Conservation (phyloP, 2,888 invertebrate species). For the Elmis aenea region DNA sequence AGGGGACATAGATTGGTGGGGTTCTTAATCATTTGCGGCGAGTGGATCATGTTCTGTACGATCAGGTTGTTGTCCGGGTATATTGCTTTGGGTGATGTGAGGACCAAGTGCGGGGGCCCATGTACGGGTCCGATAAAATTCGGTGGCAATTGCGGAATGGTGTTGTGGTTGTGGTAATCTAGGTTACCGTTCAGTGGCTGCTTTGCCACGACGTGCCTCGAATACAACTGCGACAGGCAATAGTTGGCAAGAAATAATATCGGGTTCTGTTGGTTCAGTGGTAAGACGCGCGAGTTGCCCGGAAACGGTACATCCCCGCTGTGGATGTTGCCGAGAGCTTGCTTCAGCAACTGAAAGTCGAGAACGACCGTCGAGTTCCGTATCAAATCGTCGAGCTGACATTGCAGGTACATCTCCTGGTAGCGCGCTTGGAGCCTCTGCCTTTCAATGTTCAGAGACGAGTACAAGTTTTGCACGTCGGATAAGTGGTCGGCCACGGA, state of each 20-base stretch:
- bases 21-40: constrained; percentile 53
- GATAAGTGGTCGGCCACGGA: constrained; percentile 55
- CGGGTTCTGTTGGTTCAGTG: constrained; percentile 58
- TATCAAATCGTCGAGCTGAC: constrained; percentile 66
- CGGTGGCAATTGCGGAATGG: constrained; percentile 36
- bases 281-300: constrained; percentile 38
- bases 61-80: constrained; percentile 44
- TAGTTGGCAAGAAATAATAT: constrained; percentile 70
- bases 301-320: constrained; percentile 51
- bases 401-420: constrained; percentile 67
- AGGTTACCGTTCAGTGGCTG: constrained; percentile 50
- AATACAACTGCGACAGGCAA: constrained; percentile 69
- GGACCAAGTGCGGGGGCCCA: constrained; percentile 25
- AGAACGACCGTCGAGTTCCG: constrained; percentile 62
- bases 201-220: constrained; percentile 58
- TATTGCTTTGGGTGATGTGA: constrained; percentile 37
- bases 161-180: constrained; percentile 46
- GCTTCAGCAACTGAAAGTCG: constrained; percentile 63
- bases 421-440: constrained; percentile 63
- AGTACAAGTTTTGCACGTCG: constrained; percentile 58
- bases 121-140: constrained; percentile 36
- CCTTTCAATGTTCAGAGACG: constrained; percentile 60
- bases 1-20: constrained; percentile 60
- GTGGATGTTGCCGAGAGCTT: constrained; percentile 60
- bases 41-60: constrained; percentile 46